Base-by-base conservation (phyloP, 2,797 vertebrate genomes). In the Enteromius viviparus region DNA sequence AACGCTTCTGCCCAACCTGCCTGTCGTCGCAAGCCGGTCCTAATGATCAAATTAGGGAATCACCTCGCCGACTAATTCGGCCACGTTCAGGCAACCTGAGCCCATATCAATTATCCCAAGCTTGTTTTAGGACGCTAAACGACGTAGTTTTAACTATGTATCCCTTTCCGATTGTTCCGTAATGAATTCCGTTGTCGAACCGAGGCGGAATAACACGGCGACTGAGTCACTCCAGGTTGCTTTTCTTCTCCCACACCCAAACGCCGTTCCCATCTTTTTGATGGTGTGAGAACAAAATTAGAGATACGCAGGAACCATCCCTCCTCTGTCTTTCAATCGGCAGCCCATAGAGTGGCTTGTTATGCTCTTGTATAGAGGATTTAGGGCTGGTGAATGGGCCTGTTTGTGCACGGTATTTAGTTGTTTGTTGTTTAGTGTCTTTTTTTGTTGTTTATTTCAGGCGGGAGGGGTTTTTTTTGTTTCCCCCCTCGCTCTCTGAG, bases 401-500 rank as follows among this genome's bases (percentile, higher is more conserved):
- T 90, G 89, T 90, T 89, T 90, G 87, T 86, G 88, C 85, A 79
- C 40, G 84, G 47, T 80, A 85, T 87, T 84, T 88, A 85, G 86
- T 87, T 89, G 85, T 89, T 87, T 89, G 87, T 89, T 87, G 86
- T 87, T 88, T 85, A 76, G 71, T 68, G 84, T 85, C 77, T 85
- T 84, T 90, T 85, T 88, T 90, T 83, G 65, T 87, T 87, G 81
- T 89, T 90, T 91, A 78, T 88, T 88, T 87, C 78, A 74, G 85
- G 45, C 62, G 55, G 84, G 86, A 87, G 69, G 79, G 71, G 55
- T 80, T 88, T 80, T 84, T 83, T 88, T 93, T 34, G 91, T 60
- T 14, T 71, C 78, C 80, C 76, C 83, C 69, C 93, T 92, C 76
- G 80, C 91, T 94, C 93, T 95, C 93, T 90, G 91, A 92, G 95